Evolutionary conservation across 2,797 vertebrate species (phyloP), one percentile per base, ranked within the genome.

Genomic region (Sebastes ruberrimus): DNA sequence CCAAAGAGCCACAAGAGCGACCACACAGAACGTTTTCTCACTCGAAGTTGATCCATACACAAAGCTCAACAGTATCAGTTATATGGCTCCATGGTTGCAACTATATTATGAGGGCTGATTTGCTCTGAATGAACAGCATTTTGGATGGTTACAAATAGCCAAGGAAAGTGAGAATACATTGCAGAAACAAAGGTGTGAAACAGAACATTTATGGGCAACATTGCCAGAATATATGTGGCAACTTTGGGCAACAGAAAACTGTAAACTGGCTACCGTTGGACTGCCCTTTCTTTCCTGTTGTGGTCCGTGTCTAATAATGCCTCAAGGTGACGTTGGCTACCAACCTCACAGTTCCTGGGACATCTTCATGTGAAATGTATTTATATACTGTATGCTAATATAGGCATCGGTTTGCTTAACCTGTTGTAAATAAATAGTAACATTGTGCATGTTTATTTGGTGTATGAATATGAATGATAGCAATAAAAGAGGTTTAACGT

Each of bases 361-460:
- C 71, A 79, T 88, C 68, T 85, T 92, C 71, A 81, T 93, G 92
- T 93, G 82, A 91, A 93, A 90, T 93, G 79, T 93, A 92, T 94
- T 91, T 90, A 84, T 89, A 90, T 78, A 74, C 75, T 81, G 70
- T 86, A 92, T 85, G 88, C 85, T 86, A 80, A 89, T 83, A 88
- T 88, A 89, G 74, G 71, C 68, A 84, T 87, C 57, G 56, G 79
- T 93, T 92, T 87, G 85, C 81, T 87, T 80, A 85, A 91, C 76
- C 83, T 81, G 78, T 68, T 96, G 94, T 95, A 94, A 92, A 95
- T 95, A 92, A 52, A 88, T 91, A 81, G 70, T 90, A 79, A 84
- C 64, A 92, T 91, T 92, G 79, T 95, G 95, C 96, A 96, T 96
- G 96, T 89, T 94, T 90, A 94, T 90, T 94, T 86, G 87, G 82